Base-by-base conservation (phyloP, 2,888 invertebrate genomes). In the Axea sp. region DNA sequence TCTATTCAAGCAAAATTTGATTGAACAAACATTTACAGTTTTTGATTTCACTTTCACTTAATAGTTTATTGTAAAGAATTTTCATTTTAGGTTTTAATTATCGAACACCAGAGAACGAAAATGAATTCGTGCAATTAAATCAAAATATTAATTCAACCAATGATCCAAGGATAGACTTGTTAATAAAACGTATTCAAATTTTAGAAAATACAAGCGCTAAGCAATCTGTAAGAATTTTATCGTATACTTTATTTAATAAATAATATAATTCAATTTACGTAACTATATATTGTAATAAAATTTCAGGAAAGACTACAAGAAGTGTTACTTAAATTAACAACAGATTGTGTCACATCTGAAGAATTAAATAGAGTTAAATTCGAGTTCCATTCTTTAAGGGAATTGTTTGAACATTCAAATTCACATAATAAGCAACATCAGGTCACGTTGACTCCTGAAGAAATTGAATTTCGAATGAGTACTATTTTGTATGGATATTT, bases 311-410 rank as follows among this genome's bases (percentile, higher is more conserved):
- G 80, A 74, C 51, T 84, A 37, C 78, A 82, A 24, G 45, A 59
- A 43, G 1, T 59, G 8, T 39, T 69, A 47, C 51, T 49, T 30
- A 59, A 79, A 39, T 65, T 67, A 1, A 35, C 41, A 2, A 41
- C 69, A 9, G 73, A 74, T 5, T 55, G 72, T 2, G 71, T 76
- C 8, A 64, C 49, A 7, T 17, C 49, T 1, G 76, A 78, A 8
- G 83, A 84, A 30, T 67, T 86, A 0, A 64, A 76, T 15, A 65
- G 69, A 0, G 80, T 87, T 7, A 83, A 81, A 60, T 6, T 81
- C 0, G 84, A 86, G 30, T 78, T 86, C 24, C 73, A 84, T 41
- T 75, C 72, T 12, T 37, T 87, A 7, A 80, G 79, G 24, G 55
- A 80, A 3, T 68, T 82, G 8, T 84, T 83, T 37, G 51, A 76